Evolutionary conservation across 30 jellyfish, hydroid and myxozoan genomes (phyloP).

Genomic region (Pelagia noctiluca): DNA sequence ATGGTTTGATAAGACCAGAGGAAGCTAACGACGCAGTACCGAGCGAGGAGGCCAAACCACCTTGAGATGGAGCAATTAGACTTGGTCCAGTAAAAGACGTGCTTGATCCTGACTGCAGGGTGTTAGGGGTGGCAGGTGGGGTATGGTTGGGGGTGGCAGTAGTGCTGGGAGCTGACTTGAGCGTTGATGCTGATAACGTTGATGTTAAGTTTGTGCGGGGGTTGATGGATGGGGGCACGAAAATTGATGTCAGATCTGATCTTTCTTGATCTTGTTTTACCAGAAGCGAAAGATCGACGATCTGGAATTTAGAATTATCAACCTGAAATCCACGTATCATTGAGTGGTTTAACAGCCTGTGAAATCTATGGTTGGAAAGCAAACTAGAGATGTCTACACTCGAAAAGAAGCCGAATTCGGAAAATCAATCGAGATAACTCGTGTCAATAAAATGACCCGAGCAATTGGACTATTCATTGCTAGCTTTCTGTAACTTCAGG

Average conservation of each 20-base stretch:
- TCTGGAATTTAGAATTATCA: constrained; percentile 37
- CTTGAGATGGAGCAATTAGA: constrained; percentile 95
- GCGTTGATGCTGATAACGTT: constrained; percentile 33
- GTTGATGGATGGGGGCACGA: constrained; percentile 77
- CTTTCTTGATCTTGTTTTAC: constrained; percentile 93
- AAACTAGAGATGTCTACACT: too few species aligned
- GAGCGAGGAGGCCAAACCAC: constrained; percentile 97
- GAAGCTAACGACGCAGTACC: constrained; percentile 99
- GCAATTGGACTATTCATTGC: too few species aligned
- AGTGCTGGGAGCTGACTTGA: constrained; percentile 23
- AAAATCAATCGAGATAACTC: too few species aligned
- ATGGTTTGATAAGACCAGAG: constrained; percentile 87
- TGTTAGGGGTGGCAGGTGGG: constrained; percentile 88
- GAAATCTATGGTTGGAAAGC: too few species aligned
- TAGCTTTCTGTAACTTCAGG: too few species aligned
- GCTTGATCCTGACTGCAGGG: constrained; percentile 22
- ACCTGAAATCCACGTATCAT: neutral
- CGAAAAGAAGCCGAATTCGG: too few species aligned
- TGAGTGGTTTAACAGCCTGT: neutral
- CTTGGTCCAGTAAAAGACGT: constrained; percentile 58
- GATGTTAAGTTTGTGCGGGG: constrained; percentile 74
- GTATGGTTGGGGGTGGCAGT: constrained; percentile 88
- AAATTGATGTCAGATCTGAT: constrained; percentile 56
- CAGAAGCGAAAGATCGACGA: constrained; percentile 94
- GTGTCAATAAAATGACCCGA: too few species aligned